Evolutionary conservation across 2,888 invertebrate species (phyloP), one percentile per base, ranked within the genome.

Genomic region (Trichopoda pennipes): DNA sequence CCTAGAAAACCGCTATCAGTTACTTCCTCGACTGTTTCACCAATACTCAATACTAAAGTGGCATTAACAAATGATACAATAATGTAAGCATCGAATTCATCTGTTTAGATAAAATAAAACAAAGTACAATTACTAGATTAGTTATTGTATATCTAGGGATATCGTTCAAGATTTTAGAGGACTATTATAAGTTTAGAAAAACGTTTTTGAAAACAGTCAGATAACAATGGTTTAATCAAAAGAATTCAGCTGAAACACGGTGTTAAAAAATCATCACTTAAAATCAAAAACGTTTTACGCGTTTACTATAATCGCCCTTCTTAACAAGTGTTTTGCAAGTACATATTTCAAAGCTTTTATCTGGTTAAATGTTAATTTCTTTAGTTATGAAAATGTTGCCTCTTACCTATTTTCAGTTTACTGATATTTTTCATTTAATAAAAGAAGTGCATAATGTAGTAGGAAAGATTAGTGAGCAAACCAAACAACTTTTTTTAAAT

Each of bases 11-110:
- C 99, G 83, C 99, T 99, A 92, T 99, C 99, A 0, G 99, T 98
- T 28, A 99, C 99, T 95, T 99, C 99, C 92, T 99, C 99, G n/a
- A 99, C 99, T 16, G 99, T 99, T 92, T 99, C 99, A 86, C 99
- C 99, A 90, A 99, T 99, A 87, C 98, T 98, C 88, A 99, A 94
- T 85, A 99, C 99, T 89, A 99, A 94, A 17, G 99, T 99, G 86
- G 99, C 99, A 87, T 94, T 94, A 84, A 98, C 97, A 95, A 99
- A 99, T 66, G 99, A 99, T 88, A 99, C 99, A 91, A 99, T 98
- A 93, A 99, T 99, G 93, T 99, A 99, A 70, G 99, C 97, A 94
- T 99, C 99, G 93, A 93, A 99, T 91, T 97, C 97, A 93, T 99
- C 99, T 98, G 95, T 86, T 28, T 42, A 55, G 56, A 47, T 74